Conservation (phyloP, 92 coral and sea anemone species). For the Paragorgia papillata region DNA sequence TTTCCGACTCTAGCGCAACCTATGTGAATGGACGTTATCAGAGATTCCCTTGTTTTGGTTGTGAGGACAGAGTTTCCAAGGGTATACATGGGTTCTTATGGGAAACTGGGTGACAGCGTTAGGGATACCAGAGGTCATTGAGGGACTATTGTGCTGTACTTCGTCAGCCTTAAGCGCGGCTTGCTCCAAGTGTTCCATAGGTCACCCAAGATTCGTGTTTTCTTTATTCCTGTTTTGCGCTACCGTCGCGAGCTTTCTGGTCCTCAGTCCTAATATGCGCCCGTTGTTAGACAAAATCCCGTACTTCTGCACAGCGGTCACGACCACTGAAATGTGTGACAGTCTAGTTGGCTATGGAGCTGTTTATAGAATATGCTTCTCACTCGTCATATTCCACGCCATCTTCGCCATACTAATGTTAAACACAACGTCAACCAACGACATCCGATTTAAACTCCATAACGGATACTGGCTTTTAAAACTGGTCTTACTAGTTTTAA, state of each 20-base stretch:
- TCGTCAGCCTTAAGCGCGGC: conserved; percentile 92
- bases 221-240: conserved; percentile 72
- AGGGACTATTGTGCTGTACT: conserved; percentile 98
- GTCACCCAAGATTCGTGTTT: conserved; percentile 76
- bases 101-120: conserved; percentile 99
- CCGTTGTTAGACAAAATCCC: conserved; percentile 71
- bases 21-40: not conserved
- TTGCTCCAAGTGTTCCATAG: conserved; percentile 74
- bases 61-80: conserved; percentile 25
- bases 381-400: conserved; percentile 70
- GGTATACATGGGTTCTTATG: conserved; percentile 99
- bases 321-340: conserved; percentile 80
- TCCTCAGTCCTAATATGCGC: conserved; percentile 90
- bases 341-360: conserved; percentile 91
- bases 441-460: conserved; percentile 86
- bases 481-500: conserved; percentile 68
- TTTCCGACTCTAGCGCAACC: not conserved
- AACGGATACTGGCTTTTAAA: conserved; percentile 96
- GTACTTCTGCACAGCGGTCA: conserved; percentile 79
- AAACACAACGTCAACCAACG: conserved; percentile 77
- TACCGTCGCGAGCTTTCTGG: conserved; percentile 70
- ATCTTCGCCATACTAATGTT: conserved; percentile 67
- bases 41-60: not conserved
- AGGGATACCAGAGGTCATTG: conserved; percentile 98
- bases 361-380: conserved; percentile 90